Percentiles rank a stretch among this genome's conserved stretches.
These are phyloP conservation scores for Squalus acanthias DNA, from an alignment of 2,797 vertebrate species.

Conservation along the genomic window DNA sequence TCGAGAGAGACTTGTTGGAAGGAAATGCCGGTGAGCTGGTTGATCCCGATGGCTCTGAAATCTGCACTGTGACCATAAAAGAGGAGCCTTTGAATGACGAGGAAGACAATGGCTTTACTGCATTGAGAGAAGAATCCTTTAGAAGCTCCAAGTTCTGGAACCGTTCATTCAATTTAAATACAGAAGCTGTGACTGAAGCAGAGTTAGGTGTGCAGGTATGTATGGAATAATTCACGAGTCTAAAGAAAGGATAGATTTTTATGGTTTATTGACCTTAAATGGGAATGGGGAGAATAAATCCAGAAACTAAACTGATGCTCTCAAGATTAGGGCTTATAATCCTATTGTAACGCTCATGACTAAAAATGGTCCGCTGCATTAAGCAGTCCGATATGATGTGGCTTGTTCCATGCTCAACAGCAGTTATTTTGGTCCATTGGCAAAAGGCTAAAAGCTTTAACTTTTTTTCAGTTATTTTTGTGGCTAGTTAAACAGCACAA, in stretches of 20 bases:
- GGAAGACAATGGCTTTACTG: not conserved
- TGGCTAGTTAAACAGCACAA: not conserved
- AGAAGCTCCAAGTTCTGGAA: constrained; percentile 5
- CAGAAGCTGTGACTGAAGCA: constrained; percentile 24
- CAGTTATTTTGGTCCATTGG: not conserved
- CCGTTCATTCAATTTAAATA: constrained; percentile 24
- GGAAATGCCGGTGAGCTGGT: not conserved
- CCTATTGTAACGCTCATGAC: not conserved
- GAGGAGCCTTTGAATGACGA: constrained; percentile 29
- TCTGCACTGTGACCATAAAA: constrained; percentile 9
- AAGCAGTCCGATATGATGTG: not conserved
- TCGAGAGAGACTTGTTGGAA: not conserved
- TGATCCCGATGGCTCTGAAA: not conserved
- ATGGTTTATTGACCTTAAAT: not conserved
- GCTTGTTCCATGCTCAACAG: not conserved
- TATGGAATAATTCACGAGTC: not conserved
- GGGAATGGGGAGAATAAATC: not conserved
- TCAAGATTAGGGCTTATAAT: not conserved
- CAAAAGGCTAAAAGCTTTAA: not conserved
- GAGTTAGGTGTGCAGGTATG: constrained; percentile 19
- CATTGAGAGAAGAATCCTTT: not conserved
- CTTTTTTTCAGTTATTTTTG: not conserved
- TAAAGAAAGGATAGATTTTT: not conserved
- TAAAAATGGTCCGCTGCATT: not conserved
- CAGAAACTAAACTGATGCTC: not conserved